Percentiles rank a stretch among this genome's conserved stretches.
These are phyloP conservation scores for Styela plicata DNA, from an alignment of 23 tunicate species.

Conservation along the genomic window DNA sequence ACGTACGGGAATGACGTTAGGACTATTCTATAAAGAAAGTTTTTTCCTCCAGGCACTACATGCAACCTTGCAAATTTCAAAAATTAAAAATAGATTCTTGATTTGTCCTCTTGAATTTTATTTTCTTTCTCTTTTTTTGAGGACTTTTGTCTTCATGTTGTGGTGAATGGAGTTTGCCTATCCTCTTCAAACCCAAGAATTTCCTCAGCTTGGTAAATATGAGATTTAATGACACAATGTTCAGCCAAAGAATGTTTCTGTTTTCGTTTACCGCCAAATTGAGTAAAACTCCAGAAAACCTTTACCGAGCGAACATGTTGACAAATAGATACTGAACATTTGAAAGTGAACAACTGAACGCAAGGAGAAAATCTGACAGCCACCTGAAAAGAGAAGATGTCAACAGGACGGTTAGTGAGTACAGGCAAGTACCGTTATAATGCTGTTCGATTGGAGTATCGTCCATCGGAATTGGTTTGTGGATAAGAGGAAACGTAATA, in stretches of 20 bases:
- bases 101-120: no score
- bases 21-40: no score
- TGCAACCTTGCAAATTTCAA: not conserved
- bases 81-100: no score
- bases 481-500: no score
- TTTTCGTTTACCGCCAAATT: slow-evolving; percentile 58
- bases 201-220: slow-evolving; percentile 91
- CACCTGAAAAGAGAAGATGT: no score
- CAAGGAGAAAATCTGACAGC: not conserved
- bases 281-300: slow-evolving; percentile 3
- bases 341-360: slow-evolving; percentile 17
- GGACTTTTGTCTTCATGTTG: slow-evolving; percentile 85
- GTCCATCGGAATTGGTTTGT: no score
- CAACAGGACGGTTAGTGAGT: no score
- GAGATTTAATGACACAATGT: slow-evolving; percentile 86
- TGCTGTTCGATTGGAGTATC: no score
- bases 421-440: no score
- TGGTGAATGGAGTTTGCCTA: slow-evolving; percentile 53
- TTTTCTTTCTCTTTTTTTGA: slow-evolving; percentile 1
- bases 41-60: not conserved
- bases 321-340: slow-evolving; percentile 10
- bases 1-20: no score
- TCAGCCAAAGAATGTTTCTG: slow-evolving; percentile 40
- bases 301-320: not conserved
- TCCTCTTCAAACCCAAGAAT: slow-evolving; percentile 64